Evolutionary conservation across 2,113 vertebrate species (phyloP), one percentile per base, ranked within the genome.

Genomic region (Phrynocephalus versicolor): DNA sequence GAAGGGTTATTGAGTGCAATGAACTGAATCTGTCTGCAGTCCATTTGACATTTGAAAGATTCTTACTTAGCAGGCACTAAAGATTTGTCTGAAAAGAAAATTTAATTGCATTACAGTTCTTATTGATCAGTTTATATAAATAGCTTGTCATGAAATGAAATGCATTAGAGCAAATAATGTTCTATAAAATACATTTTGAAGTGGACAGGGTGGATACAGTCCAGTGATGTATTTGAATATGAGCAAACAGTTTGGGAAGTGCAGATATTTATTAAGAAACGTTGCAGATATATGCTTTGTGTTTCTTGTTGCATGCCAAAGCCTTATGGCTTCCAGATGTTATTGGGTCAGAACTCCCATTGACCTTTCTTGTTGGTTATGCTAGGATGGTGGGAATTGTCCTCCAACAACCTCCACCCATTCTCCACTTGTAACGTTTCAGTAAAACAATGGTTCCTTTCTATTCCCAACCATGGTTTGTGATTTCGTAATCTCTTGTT

Each of bases 1-100:
- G 81, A 14, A 81, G 79, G 51, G 21, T 79, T 71, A 33, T 30
- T 82, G 1, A n/a, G 75, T 67, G 75, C 85, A 74, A 79, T 79
- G n/a, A 21, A 2, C 51, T 23, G 70, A 35, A 67, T 30, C 23
- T 41, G 19, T 78, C 2, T 27, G 27, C 55, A 73, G 62, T 62
- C 37, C 19, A 1, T n/a, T 84, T 77, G 62, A 14, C 62, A 76
- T 57, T 14, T 73, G 58, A 72, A 65, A 79, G 27, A 12, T 78
- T 2, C 86, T 87, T 37, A 33, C 86, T 87, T 37, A 33, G 25
- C 41, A 33, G 51, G 41, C 78, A 45, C 10, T 7, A 18, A 64
- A 39, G 15, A 2, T 51, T 57, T 81, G 33, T 13, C 60, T 85
- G 0, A 30, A 13, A 27, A 16, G 45, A 58, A 78, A n/a, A 30